Conservation (phyloP, 2,888 invertebrate species). For the Oligia fasciuncula region DNA sequence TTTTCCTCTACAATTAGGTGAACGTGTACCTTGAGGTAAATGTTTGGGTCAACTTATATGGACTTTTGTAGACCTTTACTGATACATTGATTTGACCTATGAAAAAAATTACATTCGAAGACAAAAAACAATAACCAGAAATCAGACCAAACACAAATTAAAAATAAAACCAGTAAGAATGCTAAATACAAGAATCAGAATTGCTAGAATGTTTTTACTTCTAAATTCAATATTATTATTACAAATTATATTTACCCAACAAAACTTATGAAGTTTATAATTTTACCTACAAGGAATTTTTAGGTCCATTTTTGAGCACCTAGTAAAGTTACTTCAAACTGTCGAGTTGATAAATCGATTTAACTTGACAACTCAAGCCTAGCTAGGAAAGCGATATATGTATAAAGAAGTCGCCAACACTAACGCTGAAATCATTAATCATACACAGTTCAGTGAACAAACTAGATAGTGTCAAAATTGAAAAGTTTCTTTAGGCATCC, state of each 20-base stretch:
- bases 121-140: not conserved
- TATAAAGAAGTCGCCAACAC: constrained; percentile 26
- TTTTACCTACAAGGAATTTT: not conserved
- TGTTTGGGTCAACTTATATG: no score
- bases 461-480: constrained; percentile 39
- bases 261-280: not conserved
- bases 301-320: not conserved
- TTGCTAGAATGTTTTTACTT: not conserved
- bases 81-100: not conserved
- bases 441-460: constrained; percentile 31
- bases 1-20: not conserved
- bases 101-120: not conserved
- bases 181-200: not conserved
- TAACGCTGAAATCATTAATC: constrained; percentile 31
- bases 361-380: constrained; percentile 18
- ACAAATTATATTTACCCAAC: not conserved
- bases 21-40: not conserved
- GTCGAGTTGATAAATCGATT: constrained; percentile 47
- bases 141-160: not conserved
- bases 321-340: constrained; percentile 7
- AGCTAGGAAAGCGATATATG: constrained; percentile 12
- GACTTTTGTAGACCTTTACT: no score
- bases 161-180: not conserved
- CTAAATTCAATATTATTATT: not conserved
- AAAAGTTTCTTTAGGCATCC: constrained; percentile 12